Conservation (phyloP, 2,113 vertebrate species). For the Recurvirostra avosetta region DNA sequence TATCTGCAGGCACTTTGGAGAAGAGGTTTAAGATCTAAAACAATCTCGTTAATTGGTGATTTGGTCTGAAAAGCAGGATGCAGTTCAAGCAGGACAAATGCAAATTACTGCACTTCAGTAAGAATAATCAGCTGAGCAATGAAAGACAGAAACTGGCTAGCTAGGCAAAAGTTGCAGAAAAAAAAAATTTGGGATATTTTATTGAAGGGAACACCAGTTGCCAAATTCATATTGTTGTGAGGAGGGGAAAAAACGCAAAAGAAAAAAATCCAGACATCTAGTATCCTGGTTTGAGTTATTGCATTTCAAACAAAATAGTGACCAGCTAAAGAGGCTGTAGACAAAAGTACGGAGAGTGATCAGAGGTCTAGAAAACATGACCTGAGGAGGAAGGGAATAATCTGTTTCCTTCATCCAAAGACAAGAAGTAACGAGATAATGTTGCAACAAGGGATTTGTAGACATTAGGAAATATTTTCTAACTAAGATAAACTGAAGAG, state of each 20-base stretch:
- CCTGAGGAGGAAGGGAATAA: not conserved
- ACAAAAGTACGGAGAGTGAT: not conserved
- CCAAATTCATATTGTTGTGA: not conserved
- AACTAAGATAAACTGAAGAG: not conserved
- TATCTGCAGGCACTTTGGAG: not conserved
- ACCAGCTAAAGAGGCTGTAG: not conserved
- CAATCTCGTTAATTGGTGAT: not conserved
- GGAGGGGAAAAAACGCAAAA: too few relatives aligned
- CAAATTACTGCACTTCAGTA: not conserved
- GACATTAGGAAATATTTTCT: not conserved
- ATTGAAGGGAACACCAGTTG: not conserved
- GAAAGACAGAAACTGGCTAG: not conserved
- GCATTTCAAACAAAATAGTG: not conserved
- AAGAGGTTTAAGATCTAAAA: not conserved
- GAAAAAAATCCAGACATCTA: not conserved
- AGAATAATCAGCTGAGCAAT: slow-evolving; percentile 4
- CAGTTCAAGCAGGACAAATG: slow-evolving; percentile 11
- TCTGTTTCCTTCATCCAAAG: not conserved
- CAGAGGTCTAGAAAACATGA: not conserved
- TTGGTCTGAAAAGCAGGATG: slow-evolving; percentile 21
- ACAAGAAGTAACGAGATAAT: not conserved
- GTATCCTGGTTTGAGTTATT: not conserved
- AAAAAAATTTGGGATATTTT: not conserved
- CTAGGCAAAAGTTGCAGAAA: not conserved
- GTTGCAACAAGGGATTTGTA: not conserved